Evolutionary conservation across 2,888 invertebrate species (phyloP).

Genomic region (Pachydiplax longipennis): DNA sequence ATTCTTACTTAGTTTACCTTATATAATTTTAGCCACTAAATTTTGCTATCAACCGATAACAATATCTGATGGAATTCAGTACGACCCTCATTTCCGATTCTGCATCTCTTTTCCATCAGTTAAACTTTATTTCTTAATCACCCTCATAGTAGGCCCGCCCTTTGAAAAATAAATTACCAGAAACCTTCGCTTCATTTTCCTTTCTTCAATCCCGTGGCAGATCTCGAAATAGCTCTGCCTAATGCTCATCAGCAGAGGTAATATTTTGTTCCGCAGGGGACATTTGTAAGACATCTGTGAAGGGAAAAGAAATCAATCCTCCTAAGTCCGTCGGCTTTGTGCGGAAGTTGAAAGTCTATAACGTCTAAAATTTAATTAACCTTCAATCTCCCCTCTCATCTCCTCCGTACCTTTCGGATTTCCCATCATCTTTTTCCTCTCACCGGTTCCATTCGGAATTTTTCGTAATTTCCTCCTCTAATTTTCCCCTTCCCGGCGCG

Average conservation of each 20-base stretch:
- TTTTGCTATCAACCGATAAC: too few relatives aligned
- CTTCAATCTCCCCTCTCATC: neutral
- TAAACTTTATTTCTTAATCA: too few relatives aligned
- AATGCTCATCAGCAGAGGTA: neutral
- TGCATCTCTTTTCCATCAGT: too few relatives aligned
- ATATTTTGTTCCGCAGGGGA: neutral
- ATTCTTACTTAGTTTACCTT: too few relatives aligned
- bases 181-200: too few relatives aligned
- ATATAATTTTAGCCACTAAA: too few relatives aligned
- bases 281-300: neutral
- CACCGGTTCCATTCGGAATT: neutral
- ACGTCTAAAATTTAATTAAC: neutral
- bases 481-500: neutral
- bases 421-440: neutral
- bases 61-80: too few relatives aligned
- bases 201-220: too few relatives aligned
- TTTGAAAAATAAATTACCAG: too few relatives aligned
- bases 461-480: neutral
- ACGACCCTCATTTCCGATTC: too few relatives aligned
- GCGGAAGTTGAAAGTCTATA: neutral
- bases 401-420: neutral
- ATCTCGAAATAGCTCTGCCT: too few relatives aligned
- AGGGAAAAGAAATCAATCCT: neutral
- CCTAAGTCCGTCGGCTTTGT: neutral
- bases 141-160: too few relatives aligned